Conservation (phyloP, 2,797 vertebrate species). For the Schizothorax lantsangensis region DNA sequence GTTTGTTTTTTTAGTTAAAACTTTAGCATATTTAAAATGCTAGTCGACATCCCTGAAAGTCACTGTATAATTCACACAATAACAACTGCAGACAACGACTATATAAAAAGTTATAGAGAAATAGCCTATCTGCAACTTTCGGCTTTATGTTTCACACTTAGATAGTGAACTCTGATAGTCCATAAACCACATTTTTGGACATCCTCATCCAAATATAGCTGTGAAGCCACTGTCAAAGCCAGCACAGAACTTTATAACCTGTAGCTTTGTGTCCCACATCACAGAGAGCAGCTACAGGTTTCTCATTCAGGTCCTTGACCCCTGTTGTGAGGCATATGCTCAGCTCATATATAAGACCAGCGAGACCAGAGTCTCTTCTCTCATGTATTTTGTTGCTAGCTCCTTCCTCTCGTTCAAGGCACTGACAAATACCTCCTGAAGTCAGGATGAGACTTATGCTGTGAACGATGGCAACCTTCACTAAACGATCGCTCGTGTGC, state of each 20-base stretch:
- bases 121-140: background rate
- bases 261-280: background rate
- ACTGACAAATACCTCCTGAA: conserved; percentile 62
- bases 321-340: background rate
- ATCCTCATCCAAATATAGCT: background rate
- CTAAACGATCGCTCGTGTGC: conserved; percentile 58
- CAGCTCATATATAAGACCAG: background rate
- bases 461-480: conserved; percentile 45
- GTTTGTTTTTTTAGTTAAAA: background rate
- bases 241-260: background rate
- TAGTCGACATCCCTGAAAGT: background rate
- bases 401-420: conserved; percentile 60
- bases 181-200: background rate
- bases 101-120: background rate
- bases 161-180: background rate
- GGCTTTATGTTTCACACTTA: background rate
- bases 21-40: background rate
- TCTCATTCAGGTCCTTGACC: background rate
- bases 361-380: conserved; percentile 3
- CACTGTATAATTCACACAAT: background rate
- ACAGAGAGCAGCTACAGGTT: background rate
- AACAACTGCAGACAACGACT: background rate
- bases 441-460: conserved; percentile 21
- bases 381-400: background rate
- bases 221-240: background rate